Evolutionary conservation across 2,113 vertebrate genomes (phyloP).

Genomic region (Tautogolabrus adspersus): DNA sequence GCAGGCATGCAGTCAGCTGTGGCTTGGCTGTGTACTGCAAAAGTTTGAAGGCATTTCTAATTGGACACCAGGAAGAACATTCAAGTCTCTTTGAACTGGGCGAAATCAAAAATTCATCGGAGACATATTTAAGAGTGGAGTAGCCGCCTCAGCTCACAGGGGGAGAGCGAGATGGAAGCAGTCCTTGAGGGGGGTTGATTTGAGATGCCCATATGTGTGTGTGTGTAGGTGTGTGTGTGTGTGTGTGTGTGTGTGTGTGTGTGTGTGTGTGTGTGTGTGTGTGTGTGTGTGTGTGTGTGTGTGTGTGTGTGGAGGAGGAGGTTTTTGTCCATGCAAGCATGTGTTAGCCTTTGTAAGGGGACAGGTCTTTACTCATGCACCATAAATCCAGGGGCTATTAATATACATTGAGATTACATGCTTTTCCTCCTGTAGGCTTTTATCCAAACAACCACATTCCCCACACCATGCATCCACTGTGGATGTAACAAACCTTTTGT

Average conservation of each 20-base stretch:
- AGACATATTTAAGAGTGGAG: conserved; percentile 47
- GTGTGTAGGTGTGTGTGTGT: conserved; percentile 2
- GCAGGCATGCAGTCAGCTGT: conserved; percentile 35
- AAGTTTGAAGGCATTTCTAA: conserved; percentile 69
- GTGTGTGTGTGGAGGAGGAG: background rate
- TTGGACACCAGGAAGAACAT: conserved; percentile 75
- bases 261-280: conserved; percentile 6
- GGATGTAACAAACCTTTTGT: background rate
- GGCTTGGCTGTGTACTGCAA: conserved; percentile 21
- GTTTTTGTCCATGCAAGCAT: conserved; percentile 3
- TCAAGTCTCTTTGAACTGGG: conserved; percentile 73
- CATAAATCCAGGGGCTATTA: background rate
- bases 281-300: conserved; percentile 3
- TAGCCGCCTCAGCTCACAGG: background rate
- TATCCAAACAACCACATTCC: background rate
- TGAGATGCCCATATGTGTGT: conserved; percentile 11
- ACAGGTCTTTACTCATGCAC: background rate
- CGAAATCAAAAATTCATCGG: conserved; percentile 67
- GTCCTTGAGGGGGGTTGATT: conserved; percentile 1
- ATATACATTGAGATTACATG: no score
- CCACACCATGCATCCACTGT: no score
- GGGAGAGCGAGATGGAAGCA: background rate
- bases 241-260: conserved; percentile 4
- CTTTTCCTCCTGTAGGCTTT: background rate
- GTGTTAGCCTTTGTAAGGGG: background rate